Evolutionary conservation across 2,113 vertebrate species (phyloP).

Genomic region (Forbesichthys agassizii): DNA sequence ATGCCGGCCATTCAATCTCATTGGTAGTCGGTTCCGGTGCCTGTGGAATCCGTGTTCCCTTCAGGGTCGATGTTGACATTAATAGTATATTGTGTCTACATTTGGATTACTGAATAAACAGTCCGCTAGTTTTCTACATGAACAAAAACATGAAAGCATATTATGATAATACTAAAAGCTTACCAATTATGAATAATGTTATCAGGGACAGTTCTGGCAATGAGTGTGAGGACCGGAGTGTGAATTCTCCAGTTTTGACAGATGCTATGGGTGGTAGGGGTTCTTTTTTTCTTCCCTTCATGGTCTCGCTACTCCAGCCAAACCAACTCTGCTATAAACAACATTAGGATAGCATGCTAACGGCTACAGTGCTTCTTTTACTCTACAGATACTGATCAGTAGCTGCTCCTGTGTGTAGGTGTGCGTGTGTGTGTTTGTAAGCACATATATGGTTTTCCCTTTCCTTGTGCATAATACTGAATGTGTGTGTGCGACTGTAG

Average conservation of each 20-base stretch:
- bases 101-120: too few species aligned
- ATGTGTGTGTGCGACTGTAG: constrained; percentile 66
- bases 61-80: background rate
- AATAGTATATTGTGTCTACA: too few species aligned
- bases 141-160: too few species aligned
- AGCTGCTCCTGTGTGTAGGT: background rate
- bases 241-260: constrained; percentile 7
- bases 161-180: too few species aligned
- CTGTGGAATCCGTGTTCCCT: background rate
- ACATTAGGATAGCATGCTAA: constrained; percentile 72
- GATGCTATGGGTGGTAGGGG: too few species aligned
- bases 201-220: too few species aligned
- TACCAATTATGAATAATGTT: too few species aligned
- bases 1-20: too few species aligned
- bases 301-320: constrained; percentile 65
- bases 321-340: constrained; percentile 58
- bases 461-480: constrained; percentile 73
- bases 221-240: constrained; percentile 4
- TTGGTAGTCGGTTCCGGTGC: too few species aligned
- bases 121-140: too few species aligned
- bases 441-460: constrained; percentile 67
- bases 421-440: background rate
- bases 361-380: constrained; percentile 57
- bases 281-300: constrained; percentile 40
- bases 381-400: constrained; percentile 34